These are phyloP conservation scores for Pachyrhynchus sulphureomaculatus DNA, from an alignment of 1,140 invertebrate genomes.

Conservation along the genomic window DNA sequence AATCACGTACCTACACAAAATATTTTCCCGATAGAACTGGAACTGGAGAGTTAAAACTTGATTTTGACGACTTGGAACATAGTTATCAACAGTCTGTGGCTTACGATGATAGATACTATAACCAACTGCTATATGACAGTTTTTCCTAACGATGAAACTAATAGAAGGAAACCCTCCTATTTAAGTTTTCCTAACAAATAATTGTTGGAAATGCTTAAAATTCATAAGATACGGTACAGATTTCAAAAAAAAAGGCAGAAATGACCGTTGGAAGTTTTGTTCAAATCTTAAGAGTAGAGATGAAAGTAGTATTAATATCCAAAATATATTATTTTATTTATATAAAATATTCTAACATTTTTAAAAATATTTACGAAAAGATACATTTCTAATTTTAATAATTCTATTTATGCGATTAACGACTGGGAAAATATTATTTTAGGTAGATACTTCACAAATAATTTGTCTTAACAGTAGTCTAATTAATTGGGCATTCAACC, in stretches of 20 bases:
- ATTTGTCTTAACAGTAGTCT: no score
- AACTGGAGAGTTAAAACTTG: conserved; percentile 51
- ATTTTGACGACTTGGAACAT: conserved; percentile 30
- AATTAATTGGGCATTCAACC: no score
- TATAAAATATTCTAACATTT: no score
- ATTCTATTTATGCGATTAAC: no score
- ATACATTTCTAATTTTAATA: no score
- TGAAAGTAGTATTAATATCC: no score
- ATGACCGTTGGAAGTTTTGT: background rate
- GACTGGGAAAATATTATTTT: no score
- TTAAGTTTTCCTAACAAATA: conserved; percentile 9
- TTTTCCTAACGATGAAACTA: conserved; percentile 13
- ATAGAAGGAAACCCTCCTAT: background rate
- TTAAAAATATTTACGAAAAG: no score
- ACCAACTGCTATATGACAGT: conserved; percentile 18
- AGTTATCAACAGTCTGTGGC: conserved; percentile 5
- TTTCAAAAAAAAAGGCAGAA: background rate
- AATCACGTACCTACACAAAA: conserved; percentile 40
- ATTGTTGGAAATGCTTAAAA: no score
- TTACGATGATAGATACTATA: conserved; percentile 3
- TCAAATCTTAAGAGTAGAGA: background rate
- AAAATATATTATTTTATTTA: no score
- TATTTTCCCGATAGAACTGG: conserved; percentile 53
- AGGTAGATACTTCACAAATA: no score
- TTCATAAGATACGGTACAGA: background rate